phyloP scores from a whole-genome alignment of 2,888 invertebrate species.

The Thymelicus acteon region DNA sequence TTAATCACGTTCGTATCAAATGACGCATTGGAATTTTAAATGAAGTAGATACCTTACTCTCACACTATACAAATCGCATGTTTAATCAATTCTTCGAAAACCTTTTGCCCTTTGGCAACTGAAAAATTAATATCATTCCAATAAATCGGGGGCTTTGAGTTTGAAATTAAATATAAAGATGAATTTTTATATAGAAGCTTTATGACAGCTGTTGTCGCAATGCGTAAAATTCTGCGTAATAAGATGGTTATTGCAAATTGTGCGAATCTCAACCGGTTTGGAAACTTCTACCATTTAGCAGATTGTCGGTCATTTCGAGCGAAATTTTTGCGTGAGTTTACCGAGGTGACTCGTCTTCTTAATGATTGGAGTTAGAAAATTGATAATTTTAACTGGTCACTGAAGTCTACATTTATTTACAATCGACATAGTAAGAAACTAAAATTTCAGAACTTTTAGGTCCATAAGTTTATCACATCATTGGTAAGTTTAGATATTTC shows the following conservation, averaged over 20 bases:
- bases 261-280: slow-evolving; percentile 6
- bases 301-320: not conserved
- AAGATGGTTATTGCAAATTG: slow-evolving; percentile 12
- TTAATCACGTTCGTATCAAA: slow-evolving; percentile 25
- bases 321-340: not conserved
- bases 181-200: slow-evolving; percentile 1
- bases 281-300: slow-evolving; percentile 1
- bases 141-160: not conserved
- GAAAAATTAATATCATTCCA: slow-evolving; percentile 5
- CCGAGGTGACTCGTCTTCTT: not conserved
- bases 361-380: too few relatives aligned
- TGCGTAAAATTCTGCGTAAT: slow-evolving; percentile 4
- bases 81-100: slow-evolving; percentile 11
- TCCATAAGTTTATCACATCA: too few relatives aligned
- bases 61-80: slow-evolving; percentile 2
- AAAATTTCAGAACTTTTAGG: too few relatives aligned
- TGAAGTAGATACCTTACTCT: not conserved
- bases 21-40: slow-evolving; percentile 29
- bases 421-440: too few relatives aligned
- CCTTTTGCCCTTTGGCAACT: not conserved
- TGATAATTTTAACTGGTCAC: too few relatives aligned
- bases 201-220: slow-evolving; percentile 7
- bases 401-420: too few relatives aligned
- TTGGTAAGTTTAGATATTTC: too few relatives aligned
- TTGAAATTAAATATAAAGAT: not conserved